Evolutionary conservation across 2,113 vertebrate genomes (phyloP).

Genomic region (Cyanoliseus patagonus): DNA sequence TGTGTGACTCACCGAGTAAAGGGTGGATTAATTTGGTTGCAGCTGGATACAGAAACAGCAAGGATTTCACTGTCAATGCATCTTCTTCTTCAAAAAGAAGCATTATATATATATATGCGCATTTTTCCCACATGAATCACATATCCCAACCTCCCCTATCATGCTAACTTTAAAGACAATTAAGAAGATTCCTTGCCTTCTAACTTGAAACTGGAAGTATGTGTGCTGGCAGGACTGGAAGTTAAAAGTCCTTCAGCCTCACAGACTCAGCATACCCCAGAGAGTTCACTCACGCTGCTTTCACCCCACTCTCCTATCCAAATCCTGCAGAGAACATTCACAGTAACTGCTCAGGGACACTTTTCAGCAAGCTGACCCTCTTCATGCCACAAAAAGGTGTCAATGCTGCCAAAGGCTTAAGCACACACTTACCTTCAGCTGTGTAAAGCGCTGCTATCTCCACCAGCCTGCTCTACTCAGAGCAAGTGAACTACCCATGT

Average conservation of each 20-base stretch:
- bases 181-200: not conserved
- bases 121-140: fast-evolving
- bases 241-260: not conserved
- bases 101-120: not conserved
- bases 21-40: not conserved
- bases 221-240: not conserved
- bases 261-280: not conserved
- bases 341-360: no score
- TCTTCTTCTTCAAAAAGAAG: not conserved
- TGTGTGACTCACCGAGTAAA: not conserved
- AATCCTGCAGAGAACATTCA: no score
- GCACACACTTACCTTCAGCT: fast-evolving
- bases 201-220: not conserved
- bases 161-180: not conserved
- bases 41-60: not conserved
- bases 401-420: not conserved
- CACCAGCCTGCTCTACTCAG: no score
- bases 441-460: fast-evolving
- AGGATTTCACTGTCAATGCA: not conserved
- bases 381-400: not conserved
- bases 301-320: fast-evolving
- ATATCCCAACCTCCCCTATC: not conserved
- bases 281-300: not conserved
- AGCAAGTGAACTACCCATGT: not conserved
- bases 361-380: not conserved